These are phyloP conservation scores for Dynastes hyllus DNA, from an alignment of 2,888 invertebrate species.

Conservation along the genomic window DNA sequence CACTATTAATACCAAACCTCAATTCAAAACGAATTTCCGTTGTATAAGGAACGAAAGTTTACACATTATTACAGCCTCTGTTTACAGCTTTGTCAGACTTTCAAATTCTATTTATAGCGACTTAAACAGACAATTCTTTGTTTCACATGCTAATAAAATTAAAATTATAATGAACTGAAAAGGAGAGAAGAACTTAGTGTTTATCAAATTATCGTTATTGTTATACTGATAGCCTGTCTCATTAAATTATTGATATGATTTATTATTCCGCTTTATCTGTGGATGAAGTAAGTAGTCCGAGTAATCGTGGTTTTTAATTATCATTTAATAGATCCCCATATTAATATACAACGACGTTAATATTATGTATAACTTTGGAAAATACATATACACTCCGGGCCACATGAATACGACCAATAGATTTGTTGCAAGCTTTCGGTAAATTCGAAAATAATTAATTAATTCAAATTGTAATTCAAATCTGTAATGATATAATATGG, in stretches of 20 bases:
- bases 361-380: no score
- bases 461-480: no score
- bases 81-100: constrained; percentile 10
- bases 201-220: not conserved
- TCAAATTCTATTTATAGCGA: constrained; percentile 23
- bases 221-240: not conserved
- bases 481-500: no score
- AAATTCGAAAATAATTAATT: no score
- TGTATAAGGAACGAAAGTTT: constrained; percentile 2
- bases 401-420: no score
- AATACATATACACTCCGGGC: not conserved
- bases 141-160: constrained; percentile 22
- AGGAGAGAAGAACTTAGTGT: not conserved
- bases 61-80: constrained; percentile 1
- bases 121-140: constrained; percentile 25
- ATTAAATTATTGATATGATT: not conserved
- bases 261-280: not conserved
- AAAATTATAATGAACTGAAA: constrained; percentile 21
- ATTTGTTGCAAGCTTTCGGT: no score
- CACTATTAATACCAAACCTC: not conserved
- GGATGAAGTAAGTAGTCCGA: no score
- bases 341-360: no score
- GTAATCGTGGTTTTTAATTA: no score
- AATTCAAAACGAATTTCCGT: constrained; percentile 1
- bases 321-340: no score